These are phyloP conservation scores for Elaphurus davidianus DNA, from an alignment of 2,113 vertebrate species.

Conservation along the genomic window DNA sequence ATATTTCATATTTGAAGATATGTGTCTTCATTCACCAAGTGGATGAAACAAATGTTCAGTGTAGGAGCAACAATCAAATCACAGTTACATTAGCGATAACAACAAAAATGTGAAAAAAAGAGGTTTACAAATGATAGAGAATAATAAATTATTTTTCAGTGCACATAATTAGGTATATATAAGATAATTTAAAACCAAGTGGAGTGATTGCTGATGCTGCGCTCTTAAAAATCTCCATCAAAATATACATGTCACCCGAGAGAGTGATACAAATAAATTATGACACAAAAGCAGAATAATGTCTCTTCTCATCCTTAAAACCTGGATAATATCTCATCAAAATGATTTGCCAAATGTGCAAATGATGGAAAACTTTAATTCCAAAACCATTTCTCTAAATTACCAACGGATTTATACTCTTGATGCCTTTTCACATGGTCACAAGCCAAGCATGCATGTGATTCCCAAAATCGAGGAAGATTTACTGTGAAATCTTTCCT, in stretches of 20 bases:
- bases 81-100: slow-evolving; percentile 52
- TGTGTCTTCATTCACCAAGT: slow-evolving; percentile 49
- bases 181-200: slow-evolving; percentile 77
- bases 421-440: slow-evolving; percentile 95
- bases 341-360: slow-evolving; percentile 72
- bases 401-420: slow-evolving; percentile 94
- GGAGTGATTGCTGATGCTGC: slow-evolving; percentile 66
- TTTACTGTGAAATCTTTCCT: slow-evolving; percentile 94
- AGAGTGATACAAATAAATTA: slow-evolving; percentile 67
- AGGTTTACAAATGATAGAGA: slow-evolving; percentile 70
- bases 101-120: slow-evolving; percentile 70
- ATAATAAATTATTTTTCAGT: slow-evolving; percentile 79
- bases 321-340: slow-evolving; percentile 60
- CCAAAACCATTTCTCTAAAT: slow-evolving; percentile 98
- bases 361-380: slow-evolving; percentile 77
- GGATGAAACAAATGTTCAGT: slow-evolving; percentile 58
- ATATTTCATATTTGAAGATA: slow-evolving; percentile 64
- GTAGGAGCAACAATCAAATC: slow-evolving; percentile 58
- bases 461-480: slow-evolving; percentile 94
- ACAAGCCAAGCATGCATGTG: slow-evolving; percentile 96
- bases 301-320: slow-evolving; percentile 55
- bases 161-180: slow-evolving; percentile 76
- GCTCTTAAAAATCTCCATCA: slow-evolving; percentile 77
- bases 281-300: slow-evolving; percentile 36
- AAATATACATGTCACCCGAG: slow-evolving; percentile 77